A percentile compares a stretch with the other conserved stretches of the same genome.
Conservation (phyloP, 2,888 invertebrate species). For the Dolichomitus sp. region DNA sequence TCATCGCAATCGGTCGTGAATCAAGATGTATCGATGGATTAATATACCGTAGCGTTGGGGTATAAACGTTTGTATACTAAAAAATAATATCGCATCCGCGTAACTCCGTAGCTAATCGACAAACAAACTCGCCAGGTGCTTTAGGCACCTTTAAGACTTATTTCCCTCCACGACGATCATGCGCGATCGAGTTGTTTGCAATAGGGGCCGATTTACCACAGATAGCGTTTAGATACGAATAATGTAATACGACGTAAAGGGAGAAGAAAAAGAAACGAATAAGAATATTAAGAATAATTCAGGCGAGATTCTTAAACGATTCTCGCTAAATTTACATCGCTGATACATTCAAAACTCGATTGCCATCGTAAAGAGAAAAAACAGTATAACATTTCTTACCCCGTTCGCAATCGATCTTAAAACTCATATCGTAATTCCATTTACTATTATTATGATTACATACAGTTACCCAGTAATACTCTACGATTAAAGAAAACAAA, state of each 20-base stretch:
- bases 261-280: conserved; percentile 16
- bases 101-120: conserved; percentile 47
- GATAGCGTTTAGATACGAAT: conserved; percentile 65
- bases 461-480: conserved; percentile 46
- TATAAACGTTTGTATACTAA: conserved; percentile 34
- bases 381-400: conserved; percentile 64
- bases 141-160: conserved; percentile 79
- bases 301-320: conserved; percentile 62
- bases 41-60: conserved; percentile 11
- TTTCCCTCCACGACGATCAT: conserved; percentile 79
- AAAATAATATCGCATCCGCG: conserved; percentile 37
- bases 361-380: conserved; percentile 27
- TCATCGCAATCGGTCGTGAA: conserved; percentile 22
- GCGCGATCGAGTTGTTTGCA: conserved; percentile 62
- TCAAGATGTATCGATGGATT: conserved; percentile 19
- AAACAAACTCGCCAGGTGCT: conserved; percentile 76
- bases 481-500: conserved; percentile 38
- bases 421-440: conserved; percentile 78
- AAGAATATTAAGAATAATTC: conserved; percentile 21
- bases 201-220: conserved; percentile 66
- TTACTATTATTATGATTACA: conserved; percentile 65
- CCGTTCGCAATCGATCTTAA: conserved; percentile 71
- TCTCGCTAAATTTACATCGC: conserved; percentile 67
- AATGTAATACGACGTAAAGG: conserved; percentile 51
- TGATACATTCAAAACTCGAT: conserved; percentile 56